Evolutionary conservation across 2,113 vertebrate genomes (phyloP), one percentile per base, ranked within the genome.

Genomic region (Eolophus roseicapilla): DNA sequence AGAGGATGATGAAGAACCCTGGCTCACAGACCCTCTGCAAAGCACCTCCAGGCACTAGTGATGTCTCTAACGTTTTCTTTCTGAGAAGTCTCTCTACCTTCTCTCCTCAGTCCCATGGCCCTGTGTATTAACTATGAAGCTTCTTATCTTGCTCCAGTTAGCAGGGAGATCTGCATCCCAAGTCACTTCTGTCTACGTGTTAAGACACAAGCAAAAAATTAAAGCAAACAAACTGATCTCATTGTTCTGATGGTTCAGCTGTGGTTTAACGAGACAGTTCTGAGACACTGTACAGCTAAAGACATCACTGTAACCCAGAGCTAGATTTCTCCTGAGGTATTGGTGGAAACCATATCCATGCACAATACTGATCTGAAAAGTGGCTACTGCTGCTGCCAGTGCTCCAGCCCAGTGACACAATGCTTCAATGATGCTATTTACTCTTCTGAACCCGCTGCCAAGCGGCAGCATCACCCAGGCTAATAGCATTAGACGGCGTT

Each of bases 101-200:
- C 25, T 80, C 21, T 76, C 20, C 29, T 73, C 50, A n/a, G 29
- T 5, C 52, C 43, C 19, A 1, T 8, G 27, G 57, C 25, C 52
- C 52, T 50, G n/a, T 39, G 35, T 53, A 28, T 52, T 86, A 62
- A 44, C 29, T 35, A 19, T 11, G 29, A 47, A 69, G 47, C 23
- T 69, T 62, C 76, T 77, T 41, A 47, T n/a, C 59, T 49, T 15
- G 13, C 49, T 94, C 29, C 74, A 77, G 29, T 47, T 39, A 44
- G 68, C 6, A 21, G 5, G 63, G 43, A 93, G n/a, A 43, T 28
- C 28, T 3, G 5, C n/a, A 20, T 11, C 2, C 0, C 5, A 71
- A 75, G 17, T 50, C 57, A 31, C 9, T 79, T 76, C 4, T 60
- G 44, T 28, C 13, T 47, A 23, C 10, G 28, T 28, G 16, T 52